Evolutionary conservation across 2,888 invertebrate species (phyloP).

Genomic region (Marasmarcha lunaedactyla): DNA sequence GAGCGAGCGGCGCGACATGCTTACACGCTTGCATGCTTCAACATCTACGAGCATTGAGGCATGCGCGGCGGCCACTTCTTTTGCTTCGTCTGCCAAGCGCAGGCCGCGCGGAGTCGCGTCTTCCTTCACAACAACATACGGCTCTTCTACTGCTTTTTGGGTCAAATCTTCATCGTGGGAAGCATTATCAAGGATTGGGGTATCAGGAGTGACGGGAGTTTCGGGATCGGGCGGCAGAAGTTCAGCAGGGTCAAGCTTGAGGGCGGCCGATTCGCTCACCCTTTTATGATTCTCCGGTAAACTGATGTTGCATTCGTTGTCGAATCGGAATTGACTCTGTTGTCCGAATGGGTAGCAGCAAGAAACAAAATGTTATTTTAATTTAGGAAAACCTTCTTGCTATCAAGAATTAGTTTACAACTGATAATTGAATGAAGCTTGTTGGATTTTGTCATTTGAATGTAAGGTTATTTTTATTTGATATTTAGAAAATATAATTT

Average conservation of each 20-base stretch:
- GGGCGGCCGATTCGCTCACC: slow-evolving; percentile 81
- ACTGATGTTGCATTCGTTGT: slow-evolving; percentile 98
- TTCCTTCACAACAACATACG: slow-evolving; percentile 61
- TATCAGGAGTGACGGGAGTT: slow-evolving; percentile 27
- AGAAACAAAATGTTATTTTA: slow-evolving; percentile 33
- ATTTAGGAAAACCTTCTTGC: no score
- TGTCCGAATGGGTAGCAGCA: slow-evolving; percentile 49
- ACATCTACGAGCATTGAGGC: slow-evolving; percentile 68
- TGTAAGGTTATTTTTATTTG: no score
- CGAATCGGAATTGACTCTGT: slow-evolving; percentile 99
- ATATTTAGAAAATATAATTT: no score
- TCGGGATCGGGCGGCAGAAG: slow-evolving; percentile 21
- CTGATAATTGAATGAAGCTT: no score
- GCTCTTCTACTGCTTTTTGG: slow-evolving; percentile 35
- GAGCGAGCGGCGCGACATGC: slow-evolving; percentile 68
- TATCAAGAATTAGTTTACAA: no score
- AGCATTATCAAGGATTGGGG: slow-evolving; percentile 30
- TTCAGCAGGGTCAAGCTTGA: slow-evolving; percentile 44
- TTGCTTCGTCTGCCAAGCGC: slow-evolving; percentile 60
- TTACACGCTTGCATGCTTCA: slow-evolving; percentile 79
- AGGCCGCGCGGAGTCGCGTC: slow-evolving; percentile 54
- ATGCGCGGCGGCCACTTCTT: slow-evolving; percentile 63
- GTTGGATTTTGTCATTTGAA: no score
- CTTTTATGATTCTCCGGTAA: slow-evolving; percentile 98
- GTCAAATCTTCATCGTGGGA: slow-evolving; percentile 39